Evolutionary conservation across 1,140 invertebrate genomes (phyloP).

Genomic region (Bombus fervidus): DNA sequence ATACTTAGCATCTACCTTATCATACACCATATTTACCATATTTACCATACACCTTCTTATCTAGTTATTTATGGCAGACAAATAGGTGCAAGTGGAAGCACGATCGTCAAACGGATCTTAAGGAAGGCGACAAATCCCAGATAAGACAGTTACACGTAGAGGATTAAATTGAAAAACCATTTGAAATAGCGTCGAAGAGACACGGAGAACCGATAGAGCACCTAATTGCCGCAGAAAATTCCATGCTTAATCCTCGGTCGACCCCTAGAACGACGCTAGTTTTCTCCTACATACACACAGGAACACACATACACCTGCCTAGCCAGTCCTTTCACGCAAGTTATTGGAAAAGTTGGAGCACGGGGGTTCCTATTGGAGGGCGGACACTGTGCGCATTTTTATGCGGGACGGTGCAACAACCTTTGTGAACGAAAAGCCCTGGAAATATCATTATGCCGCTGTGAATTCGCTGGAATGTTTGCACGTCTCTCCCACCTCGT

Average conservation of each 20-base stretch:
- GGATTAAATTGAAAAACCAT: not conserved
- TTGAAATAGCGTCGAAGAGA: not conserved
- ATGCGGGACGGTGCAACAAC: slow-evolving; percentile 34
- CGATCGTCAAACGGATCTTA: too few relatives aligned
- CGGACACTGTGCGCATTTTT: slow-evolving; percentile 34
- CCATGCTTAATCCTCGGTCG: slow-evolving; percentile 15
- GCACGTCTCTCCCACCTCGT: slow-evolving; percentile 12
- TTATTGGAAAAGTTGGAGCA: slow-evolving; percentile 45
- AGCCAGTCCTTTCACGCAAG: slow-evolving; percentile 40
- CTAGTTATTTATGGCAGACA: too few relatives aligned
- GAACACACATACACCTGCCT: not conserved
- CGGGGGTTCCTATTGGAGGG: not conserved
- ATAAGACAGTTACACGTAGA: not conserved
- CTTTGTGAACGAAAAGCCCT: slow-evolving; percentile 34
- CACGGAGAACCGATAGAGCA: too few relatives aligned
- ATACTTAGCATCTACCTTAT: too few relatives aligned
- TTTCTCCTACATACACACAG: not conserved
- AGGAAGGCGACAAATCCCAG: too few relatives aligned
- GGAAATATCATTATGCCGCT: slow-evolving; percentile 53
- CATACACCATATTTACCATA: too few relatives aligned
- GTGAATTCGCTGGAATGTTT: slow-evolving; percentile 44
- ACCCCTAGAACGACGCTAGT: slow-evolving; percentile 13
- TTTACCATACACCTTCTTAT: too few relatives aligned
- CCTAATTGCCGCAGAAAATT: slow-evolving; percentile 29
- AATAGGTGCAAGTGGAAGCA: too few relatives aligned